Conservation (phyloP, 1,140 invertebrate species). For the Zophobas morio region DNA sequence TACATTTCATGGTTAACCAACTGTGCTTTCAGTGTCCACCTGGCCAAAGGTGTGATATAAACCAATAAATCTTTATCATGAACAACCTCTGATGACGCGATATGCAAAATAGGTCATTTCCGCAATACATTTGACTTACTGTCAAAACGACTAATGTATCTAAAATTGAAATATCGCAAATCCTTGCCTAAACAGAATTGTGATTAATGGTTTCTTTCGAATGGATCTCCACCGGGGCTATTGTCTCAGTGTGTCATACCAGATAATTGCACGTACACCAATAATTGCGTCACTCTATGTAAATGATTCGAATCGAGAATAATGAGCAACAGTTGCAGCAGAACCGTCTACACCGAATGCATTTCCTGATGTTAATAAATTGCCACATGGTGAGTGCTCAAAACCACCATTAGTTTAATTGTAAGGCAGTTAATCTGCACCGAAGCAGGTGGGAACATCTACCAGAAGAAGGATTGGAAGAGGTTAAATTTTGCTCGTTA, state of each 20-base stretch:
- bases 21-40: slow-evolving; percentile 27
- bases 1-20: slow-evolving; percentile 27
- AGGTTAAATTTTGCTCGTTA: slow-evolving; percentile 30
- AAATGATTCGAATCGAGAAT: slow-evolving; percentile 19
- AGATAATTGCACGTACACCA: slow-evolving; percentile 8
- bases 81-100: background rate
- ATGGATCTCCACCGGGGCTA: background rate
- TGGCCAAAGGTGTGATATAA: slow-evolving; percentile 18
- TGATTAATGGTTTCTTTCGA: background rate
- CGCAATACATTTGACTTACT: background rate
- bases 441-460: slow-evolving; percentile 1
- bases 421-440: slow-evolving; percentile 12
- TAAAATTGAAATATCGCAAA: background rate
- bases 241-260: slow-evolving; percentile 8
- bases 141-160: background rate
- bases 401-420: slow-evolving; percentile 18
- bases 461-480: background rate
- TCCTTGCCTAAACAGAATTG: background rate
- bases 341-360: slow-evolving; percentile 13
- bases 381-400: slow-evolving; percentile 25
- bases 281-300: slow-evolving; percentile 19
- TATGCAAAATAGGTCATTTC: background rate
- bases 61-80: background rate
- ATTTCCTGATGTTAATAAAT: slow-evolving; percentile 27
- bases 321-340: slow-evolving; percentile 22